Base-by-base conservation (phyloP, 2,113 vertebrate species). In the Tamias sibiricus region DNA sequence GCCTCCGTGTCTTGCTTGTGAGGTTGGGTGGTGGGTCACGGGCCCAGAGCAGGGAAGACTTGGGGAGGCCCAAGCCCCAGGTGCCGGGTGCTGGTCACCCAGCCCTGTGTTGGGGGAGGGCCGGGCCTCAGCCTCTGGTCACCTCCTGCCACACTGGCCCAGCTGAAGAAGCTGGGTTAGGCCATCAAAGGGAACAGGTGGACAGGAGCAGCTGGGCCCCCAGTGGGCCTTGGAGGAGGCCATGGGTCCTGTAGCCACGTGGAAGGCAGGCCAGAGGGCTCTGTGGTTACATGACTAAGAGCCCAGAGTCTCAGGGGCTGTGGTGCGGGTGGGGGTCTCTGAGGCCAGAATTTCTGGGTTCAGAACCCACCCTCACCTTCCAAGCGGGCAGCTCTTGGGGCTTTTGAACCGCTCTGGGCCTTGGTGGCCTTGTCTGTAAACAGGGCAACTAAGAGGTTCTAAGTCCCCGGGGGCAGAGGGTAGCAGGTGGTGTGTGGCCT, bases 311-410 rank as follows among this genome's bases (percentile, higher is more conserved):
- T 35, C 24, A 47, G n/a, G 7, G 35, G 47, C 37, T 20, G 3
- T 17, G 8, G 8, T 17, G 42, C 13, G 47, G 2, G 0, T 57
- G 20, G 37, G n/a, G 22, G 2, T 14, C 37, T 13, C 44, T 1
- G 17, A 57, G 40, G 44, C 10, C 26, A 22, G 57, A 40, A 22
- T n/a, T 35, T 37, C 32, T 57, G 26, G 32, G 22, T 10, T 82
- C 16, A 2, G 12, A 52, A 26, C 22, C 30, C 62, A 24, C 0
- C 17, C 11, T 4, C 4, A 10, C 16, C 52, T 72, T 74, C n/a
- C n/a, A n/a, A n/a, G n/a, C n/a, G 12, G 11, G 13, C 4, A 52
- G 49, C 6, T 10, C 24, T n/a, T 1, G 69, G 19, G 2, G 17
- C 30, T 44, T 17, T 8, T 57, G 62, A 49, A 30, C 4, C 35